Base-by-base conservation (phyloP, 2,113 vertebrate species). In the Rhea pennata region DNA sequence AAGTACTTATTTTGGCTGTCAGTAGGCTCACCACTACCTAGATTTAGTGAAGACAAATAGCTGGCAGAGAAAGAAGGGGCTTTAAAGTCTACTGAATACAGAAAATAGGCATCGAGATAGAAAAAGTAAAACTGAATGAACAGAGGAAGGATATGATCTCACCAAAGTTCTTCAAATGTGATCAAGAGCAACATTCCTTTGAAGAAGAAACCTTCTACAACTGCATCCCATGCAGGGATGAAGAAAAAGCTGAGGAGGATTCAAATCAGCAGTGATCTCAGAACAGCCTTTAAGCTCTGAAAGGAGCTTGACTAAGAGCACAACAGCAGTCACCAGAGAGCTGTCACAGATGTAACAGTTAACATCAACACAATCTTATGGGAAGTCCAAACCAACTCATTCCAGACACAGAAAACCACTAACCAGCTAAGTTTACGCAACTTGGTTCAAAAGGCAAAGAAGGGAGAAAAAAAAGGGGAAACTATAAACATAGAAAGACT, bases 281-380 rank as follows among this genome's bases (percentile, higher is more conserved):
- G 31, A 92, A 53, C 5, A 66, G 36, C 36, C 44, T 66, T 90
- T 23, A 78, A 20, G 42, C 33, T 65, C 53, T 36, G 36, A 59
- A 67, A 2, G 13, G 73, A 86, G 54, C 1, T 0, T 66, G 40
- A 76, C 33, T 39, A 42, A 11, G n/a, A 56, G 19, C 36, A 77
- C 26, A 86, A 86, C 70, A 81, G 75, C 76, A 72, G 74, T 13
- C 72, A 84, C 23, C 59, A 77, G 29, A 31, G 48, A 87, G 53
- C 71, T 62, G 12, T 5, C 42, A 39, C 62, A 62, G 44, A n/a
- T 8, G n/a, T 67, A 74, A 58, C 31, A 75, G 65, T 11, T 24
- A 67, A 56, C 0, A 59, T 6, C 39, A 26, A 2, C 8, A 20
- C 46, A 88, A 84, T 87, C 31, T 67, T 0, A 27, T 0, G 2